Conservation (phyloP, 2,888 invertebrate genomes). For the Ophioninae sp. region DNA sequence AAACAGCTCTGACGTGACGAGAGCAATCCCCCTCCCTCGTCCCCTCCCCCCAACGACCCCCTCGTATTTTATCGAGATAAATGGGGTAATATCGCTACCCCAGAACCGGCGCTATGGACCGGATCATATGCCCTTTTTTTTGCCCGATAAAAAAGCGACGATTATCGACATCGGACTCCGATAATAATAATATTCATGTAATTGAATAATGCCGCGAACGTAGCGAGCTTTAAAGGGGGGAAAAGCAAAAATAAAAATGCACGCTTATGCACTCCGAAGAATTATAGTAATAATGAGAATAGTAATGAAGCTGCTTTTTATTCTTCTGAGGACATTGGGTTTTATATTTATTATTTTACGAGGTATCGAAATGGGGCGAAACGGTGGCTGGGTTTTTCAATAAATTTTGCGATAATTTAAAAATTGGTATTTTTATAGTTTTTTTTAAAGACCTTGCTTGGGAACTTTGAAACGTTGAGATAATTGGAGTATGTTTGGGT, state of each 20-base stretch:
- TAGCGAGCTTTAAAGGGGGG: neutral
- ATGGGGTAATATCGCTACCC: neutral
- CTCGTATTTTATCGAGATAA: conserved; percentile 14
- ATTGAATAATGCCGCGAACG: neutral
- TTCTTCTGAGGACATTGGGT: too few relatives aligned
- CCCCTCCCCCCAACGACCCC: too few relatives aligned
- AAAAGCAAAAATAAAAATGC: neutral
- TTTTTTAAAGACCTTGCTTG: too few relatives aligned
- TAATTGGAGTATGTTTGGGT: too few relatives aligned
- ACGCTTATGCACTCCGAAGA: neutral
- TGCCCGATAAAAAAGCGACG: neutral
- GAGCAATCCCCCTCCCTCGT: neutral
- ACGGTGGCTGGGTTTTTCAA: too few relatives aligned
- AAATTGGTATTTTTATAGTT: too few relatives aligned
- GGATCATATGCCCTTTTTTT: conserved; percentile 6
- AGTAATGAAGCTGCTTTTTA: too few relatives aligned
- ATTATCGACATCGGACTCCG: neutral
- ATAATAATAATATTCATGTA: neutral
- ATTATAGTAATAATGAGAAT: too few relatives aligned
- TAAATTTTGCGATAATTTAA: too few relatives aligned
- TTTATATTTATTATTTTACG: too few relatives aligned
- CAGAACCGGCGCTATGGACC: conserved; percentile 11
- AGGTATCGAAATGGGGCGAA: too few relatives aligned
- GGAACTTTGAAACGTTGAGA: too few relatives aligned
- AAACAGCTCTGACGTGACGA: conserved; percentile 31